Evolutionary conservation across 2,888 invertebrate species (phyloP).

Genomic region (Pteria penguin): DNA sequence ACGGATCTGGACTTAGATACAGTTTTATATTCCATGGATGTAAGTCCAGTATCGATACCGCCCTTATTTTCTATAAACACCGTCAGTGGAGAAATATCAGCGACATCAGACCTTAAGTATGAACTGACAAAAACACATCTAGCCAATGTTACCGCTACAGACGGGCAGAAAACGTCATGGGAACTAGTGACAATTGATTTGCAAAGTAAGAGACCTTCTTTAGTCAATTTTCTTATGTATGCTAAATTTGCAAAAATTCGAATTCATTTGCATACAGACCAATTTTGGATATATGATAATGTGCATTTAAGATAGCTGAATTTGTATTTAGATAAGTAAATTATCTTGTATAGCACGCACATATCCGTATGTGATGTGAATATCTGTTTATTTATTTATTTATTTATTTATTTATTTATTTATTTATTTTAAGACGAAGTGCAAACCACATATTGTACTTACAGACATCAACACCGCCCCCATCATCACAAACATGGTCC

Average conservation of each 20-base stretch:
- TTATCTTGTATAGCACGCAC: too few relatives aligned
- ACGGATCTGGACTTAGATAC: conserved; percentile 24
- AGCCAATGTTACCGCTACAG: conserved; percentile 47
- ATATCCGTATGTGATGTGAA: too few relatives aligned
- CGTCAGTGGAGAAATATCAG: conserved; percentile 48
- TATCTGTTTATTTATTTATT: too few relatives aligned
- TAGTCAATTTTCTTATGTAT: too few relatives aligned
- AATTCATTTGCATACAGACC: too few relatives aligned
- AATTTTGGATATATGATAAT: too few relatives aligned
- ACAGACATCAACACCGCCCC: conserved; percentile 42
- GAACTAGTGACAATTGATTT: conserved; percentile 38
- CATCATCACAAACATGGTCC: conserved; percentile 19
- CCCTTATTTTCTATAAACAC: conserved; percentile 23
- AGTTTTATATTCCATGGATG: conserved; percentile 20
- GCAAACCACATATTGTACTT: neutral
- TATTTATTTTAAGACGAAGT: neutral
- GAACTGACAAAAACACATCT: conserved; percentile 47
- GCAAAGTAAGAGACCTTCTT: conserved; percentile 37
- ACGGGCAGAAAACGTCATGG: conserved; percentile 34
- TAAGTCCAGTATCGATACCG: conserved; percentile 15
- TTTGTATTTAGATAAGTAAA: too few relatives aligned
- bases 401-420: too few relatives aligned
- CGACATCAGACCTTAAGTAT: conserved; percentile 44
- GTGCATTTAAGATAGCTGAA: too few relatives aligned
- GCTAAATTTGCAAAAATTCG: too few relatives aligned